Evolutionary conservation across 1,140 invertebrate genomes (phyloP), one percentile per base, ranked within the genome.

Genomic region (Ceratina japonica): DNA sequence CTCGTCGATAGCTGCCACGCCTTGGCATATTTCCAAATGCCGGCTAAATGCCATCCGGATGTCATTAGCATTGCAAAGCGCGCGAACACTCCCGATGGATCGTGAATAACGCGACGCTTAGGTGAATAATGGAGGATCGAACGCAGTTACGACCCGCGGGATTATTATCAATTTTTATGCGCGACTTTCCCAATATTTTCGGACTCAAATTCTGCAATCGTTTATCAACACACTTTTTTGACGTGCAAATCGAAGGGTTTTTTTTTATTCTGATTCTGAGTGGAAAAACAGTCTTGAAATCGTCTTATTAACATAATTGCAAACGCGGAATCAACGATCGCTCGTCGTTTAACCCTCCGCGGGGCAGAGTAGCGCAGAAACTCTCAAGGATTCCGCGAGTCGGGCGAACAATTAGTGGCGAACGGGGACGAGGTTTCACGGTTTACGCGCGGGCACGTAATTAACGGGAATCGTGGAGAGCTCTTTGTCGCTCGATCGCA

Each of bases 391-490:
- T 68, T 31, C 27, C 27, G 27, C 27, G 27, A 31, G 2, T 31
- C 27, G 0, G 3, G 51, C n/a, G 2, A 54, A 65, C 22, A 52
- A 77, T 77, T 77, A 58, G 58, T 31, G 13, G 24, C 22, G 15
- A 44, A 51, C 12, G 52, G n/a, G 44, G 27, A 27, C 31, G 63
- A 27, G 31, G 24, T 27, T 15, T 18, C 58, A 59, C 63, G 82
- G 75, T 72, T 75, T 72, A 76, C 37, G 24, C 56, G 54, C 63
- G n/a, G 58, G 51, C 44, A 54, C 61, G 27, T 84, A 84, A 85
- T 85, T 85, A 85, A 70, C 72, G 79, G 51, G 74, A 85, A 83
- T 83, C 82, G 61, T 52, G 58, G 70, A 64, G 31, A 51, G 51
- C 31, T 70, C 52, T 27, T 72, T 54, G 70, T 58, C 22, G 44